Evolutionary conservation across 2,113 vertebrate genomes (phyloP).

Genomic region (Eulemur rufifrons): DNA sequence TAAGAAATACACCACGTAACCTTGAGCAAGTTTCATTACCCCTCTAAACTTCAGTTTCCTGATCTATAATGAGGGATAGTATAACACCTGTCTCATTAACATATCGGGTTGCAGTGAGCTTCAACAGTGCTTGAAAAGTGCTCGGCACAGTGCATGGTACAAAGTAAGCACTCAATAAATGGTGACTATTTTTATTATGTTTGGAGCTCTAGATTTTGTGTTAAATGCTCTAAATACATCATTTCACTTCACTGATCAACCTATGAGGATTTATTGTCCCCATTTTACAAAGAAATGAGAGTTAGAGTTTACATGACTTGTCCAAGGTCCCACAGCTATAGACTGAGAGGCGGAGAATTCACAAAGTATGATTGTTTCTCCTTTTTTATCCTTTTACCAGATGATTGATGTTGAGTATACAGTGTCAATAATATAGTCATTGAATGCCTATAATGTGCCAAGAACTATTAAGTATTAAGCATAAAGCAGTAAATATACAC

Average conservation of each 20-base stretch:
- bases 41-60: neutral
- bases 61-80: neutral
- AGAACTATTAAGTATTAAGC: neutral
- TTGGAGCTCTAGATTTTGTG: neutral
- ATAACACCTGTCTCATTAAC: neutral
- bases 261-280: neutral
- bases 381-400: neutral
- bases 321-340: neutral
- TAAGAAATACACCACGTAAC: neutral
- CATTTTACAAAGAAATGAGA: slow-evolving; percentile 38
- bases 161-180: neutral
- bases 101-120: neutral
- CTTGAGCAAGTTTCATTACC: neutral
- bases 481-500: neutral
- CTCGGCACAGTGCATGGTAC: neutral
- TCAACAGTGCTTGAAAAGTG: neutral
- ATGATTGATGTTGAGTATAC: neutral
- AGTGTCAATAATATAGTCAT: slow-evolving; percentile 14
- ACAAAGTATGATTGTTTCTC: neutral
- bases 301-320: neutral
- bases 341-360: neutral
- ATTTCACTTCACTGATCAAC: neutral
- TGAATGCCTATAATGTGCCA: neutral
- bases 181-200: neutral
- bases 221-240: neutral